Evolutionary conservation across 2,797 vertebrate species (phyloP), one percentile per base, ranked within the genome.

Genomic region (Myotis planiceps): DNA sequence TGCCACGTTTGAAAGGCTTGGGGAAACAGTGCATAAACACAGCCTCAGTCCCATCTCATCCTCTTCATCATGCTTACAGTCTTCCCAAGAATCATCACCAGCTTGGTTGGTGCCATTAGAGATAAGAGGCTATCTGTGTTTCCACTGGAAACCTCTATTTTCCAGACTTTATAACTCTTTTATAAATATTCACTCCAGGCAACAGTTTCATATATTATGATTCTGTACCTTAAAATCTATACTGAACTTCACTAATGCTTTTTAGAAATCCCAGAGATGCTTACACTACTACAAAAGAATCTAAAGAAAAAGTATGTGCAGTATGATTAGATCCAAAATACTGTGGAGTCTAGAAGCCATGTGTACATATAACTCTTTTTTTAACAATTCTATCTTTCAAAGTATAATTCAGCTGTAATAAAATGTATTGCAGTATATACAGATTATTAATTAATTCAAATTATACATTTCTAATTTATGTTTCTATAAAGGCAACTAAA

Each of bases 81-180:
- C 96, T 97, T 90, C 92, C 32, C 14, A 88, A 90, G 96, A 85
- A 95, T 85, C 85, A 14, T 93, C 95, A 91, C 49, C 92, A 90
- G 90, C 0, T 3, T 92, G 72, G n/a, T 96, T 95, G 91, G 74
- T 94, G 85, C 95, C 32, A 37, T 92, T 93, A 75, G 60, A 89
- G 96, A 98, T 97, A 96, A 97, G 89, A 96, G 84, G 90, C 96
- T 96, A 83, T 97, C 97, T 93, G 58, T 80, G 63, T 94, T 97
- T 95, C 94, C 96, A 95, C 85, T 83, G 97, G 85, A 96, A 97
- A 86, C 95, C 93, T 92, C 95, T 95, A 21, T 96, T 98, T 97
- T 96, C 86, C 63, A 1, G 0, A 95, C 80, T 95, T 95, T 39
- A 2, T 78, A 97, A 96, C 90, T 97, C 45, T 92, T 89, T 96